Base-by-base conservation (phyloP, 2,113 vertebrate genomes). In the Epinephelus fuscoguttatus region DNA sequence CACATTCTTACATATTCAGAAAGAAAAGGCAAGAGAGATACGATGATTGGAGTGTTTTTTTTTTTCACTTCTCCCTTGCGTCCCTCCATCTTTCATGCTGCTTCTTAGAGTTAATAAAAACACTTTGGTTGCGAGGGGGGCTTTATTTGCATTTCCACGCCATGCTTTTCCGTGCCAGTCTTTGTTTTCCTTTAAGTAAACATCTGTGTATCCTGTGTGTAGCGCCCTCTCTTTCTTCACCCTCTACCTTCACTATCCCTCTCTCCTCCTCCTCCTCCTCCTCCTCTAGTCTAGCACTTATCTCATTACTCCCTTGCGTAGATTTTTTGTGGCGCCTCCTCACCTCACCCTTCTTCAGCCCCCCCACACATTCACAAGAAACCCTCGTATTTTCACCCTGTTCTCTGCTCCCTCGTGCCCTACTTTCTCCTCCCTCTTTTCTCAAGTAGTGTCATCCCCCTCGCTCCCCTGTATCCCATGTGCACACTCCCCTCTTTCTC, bases 151-250 rank as follows among this genome's bases (percentile, higher is more conserved):
- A 90, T 89, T 88, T 87, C 72, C 70, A 77, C 55, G 69, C 74
- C 80, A 67, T 79, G 25, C 56, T 64, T 81, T 63, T 78, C 77
- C 23, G 14, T 64, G 37, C 70, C 70, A 74, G 49, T 81, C 73
- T 89, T 87, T 90, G 80, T 85, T 84, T 85, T 92, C 93, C 94
- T 94, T 96, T 94, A 90, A 92, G 93, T 87, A 93, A 95, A 93
- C 84, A 75, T 45, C 42, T 81, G 70, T 91, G 76, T 73, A 82
- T 90, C 93, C 92, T 91, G 64, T 78, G 84, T 74, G 91, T 79
- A 42, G 57, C 14, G 13, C 69, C 60, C 56, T 81, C 71, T 70
- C 74, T 72, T 78, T 27, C 74, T 74, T 81, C 52, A 47, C 64
- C 61, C 61, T 30, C 37, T 47, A 33, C 40, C 70, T 73, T 68